Conservation (phyloP, 2,113 vertebrate genomes). For the Balaeniceps rex region DNA sequence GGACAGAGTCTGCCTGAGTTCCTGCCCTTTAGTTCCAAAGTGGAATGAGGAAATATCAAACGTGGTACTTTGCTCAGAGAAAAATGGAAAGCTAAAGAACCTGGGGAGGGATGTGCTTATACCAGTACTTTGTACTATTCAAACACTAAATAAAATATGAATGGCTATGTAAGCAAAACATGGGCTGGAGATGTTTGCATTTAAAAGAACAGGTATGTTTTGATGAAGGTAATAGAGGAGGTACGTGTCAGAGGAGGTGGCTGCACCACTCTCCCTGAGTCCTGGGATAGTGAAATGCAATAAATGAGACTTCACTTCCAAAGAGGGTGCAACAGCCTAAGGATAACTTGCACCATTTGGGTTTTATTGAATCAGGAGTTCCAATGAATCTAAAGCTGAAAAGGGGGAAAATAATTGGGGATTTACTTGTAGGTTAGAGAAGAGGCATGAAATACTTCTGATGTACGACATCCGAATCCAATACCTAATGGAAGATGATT, state of each 20-base stretch:
- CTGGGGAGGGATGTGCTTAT: too few relatives aligned
- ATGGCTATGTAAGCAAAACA: not conserved
- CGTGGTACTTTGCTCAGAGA: not conserved
- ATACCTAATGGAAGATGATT: not conserved
- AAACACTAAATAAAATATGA: not conserved
- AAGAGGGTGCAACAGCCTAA: too few relatives aligned
- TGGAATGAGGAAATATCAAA: not conserved
- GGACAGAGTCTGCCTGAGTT: not conserved
- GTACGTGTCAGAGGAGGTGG: not conserved
- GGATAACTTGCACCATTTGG: not conserved
- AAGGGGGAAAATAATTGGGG: too few relatives aligned
- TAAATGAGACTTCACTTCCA: not conserved
- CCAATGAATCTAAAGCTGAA: not conserved
- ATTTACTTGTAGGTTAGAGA: not conserved
- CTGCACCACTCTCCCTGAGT: accelerated
- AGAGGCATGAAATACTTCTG: not conserved
- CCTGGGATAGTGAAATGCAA: not conserved
- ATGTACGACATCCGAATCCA: too few relatives aligned
- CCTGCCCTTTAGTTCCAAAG: not conserved
- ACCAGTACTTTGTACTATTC: not conserved
- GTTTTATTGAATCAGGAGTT: not conserved
- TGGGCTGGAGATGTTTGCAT: too few relatives aligned
- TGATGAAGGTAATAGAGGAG: not conserved
- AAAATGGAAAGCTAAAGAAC: not conserved
- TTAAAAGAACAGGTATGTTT: not conserved